These are phyloP conservation scores for Emydura subglobosa DNA, from an alignment of 2,113 vertebrate genomes.

Conservation along the genomic window DNA sequence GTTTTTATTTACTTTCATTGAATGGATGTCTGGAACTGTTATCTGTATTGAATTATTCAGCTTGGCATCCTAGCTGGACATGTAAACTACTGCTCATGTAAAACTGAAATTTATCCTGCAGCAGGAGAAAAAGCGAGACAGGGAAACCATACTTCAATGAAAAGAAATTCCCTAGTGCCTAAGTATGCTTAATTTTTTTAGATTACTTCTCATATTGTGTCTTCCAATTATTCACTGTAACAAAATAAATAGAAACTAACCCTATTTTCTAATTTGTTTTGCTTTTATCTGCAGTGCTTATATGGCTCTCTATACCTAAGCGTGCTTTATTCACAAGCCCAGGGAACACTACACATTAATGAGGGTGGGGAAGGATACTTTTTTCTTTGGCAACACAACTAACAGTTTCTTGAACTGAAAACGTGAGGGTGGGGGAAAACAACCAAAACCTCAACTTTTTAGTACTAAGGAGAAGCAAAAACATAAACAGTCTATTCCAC, in stretches of 20 bases:
- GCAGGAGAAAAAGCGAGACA: background rate
- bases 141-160: background rate
- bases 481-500: rapidly evolving
- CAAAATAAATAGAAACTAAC: background rate
- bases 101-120: background rate
- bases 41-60: background rate
- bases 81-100: background rate
- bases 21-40: background rate
- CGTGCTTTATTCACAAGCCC: background rate
- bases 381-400: background rate
- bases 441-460: rapidly evolving
- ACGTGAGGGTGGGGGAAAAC: background rate
- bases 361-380: background rate
- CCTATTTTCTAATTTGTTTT: background rate
- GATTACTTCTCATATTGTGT: background rate
- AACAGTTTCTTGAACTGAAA: background rate
- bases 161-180: background rate
- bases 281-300: background rate
- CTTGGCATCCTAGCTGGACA: background rate
- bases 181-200: background rate
- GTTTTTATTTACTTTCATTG: background rate
- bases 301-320: background rate
- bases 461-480: background rate
- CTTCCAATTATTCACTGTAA: background rate
- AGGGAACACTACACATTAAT: background rate